Conservation (phyloP, 2,113 vertebrate genomes). For the Megalops atlanticus region DNA sequence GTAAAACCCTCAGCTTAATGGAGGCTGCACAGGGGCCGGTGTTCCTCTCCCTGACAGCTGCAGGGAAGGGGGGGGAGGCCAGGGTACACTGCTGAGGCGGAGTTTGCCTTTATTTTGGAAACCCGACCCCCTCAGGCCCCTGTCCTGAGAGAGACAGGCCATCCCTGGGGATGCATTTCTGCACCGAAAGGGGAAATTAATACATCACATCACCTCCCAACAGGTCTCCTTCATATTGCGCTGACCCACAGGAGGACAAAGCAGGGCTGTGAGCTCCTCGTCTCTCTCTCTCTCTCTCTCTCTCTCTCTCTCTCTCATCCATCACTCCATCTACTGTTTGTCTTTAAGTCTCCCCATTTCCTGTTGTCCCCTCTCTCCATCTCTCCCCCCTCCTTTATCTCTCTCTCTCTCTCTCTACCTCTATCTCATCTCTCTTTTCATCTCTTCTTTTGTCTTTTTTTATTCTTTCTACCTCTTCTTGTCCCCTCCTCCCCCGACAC, state of each 20-base stretch:
- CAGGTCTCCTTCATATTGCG: slow-evolving; percentile 31
- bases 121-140: slow-evolving; percentile 56
- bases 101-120: slow-evolving; percentile 37
- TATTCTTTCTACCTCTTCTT: not conserved
- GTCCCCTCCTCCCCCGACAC: slow-evolving; percentile 21
- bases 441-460: slow-evolving; percentile 22
- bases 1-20: slow-evolving; percentile 20
- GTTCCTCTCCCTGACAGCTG: not conserved
- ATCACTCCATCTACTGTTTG: no score
- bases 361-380: not conserved
- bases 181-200: slow-evolving; percentile 74
- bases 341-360: no score
- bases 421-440: not conserved
- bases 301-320: slow-evolving; percentile 22
- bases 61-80: not conserved
- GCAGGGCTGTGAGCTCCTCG: not conserved
- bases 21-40: not conserved
- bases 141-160: slow-evolving; percentile 63
- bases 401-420: not conserved
- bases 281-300: slow-evolving; percentile 18
- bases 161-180: slow-evolving; percentile 60
- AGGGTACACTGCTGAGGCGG: not conserved
- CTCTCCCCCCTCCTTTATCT: slow-evolving; percentile 6
- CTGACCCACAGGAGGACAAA: slow-evolving; percentile 40
- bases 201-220: slow-evolving; percentile 58